Conservation (phyloP, 1,140 invertebrate species). For the Papilio dardanus region DNA sequence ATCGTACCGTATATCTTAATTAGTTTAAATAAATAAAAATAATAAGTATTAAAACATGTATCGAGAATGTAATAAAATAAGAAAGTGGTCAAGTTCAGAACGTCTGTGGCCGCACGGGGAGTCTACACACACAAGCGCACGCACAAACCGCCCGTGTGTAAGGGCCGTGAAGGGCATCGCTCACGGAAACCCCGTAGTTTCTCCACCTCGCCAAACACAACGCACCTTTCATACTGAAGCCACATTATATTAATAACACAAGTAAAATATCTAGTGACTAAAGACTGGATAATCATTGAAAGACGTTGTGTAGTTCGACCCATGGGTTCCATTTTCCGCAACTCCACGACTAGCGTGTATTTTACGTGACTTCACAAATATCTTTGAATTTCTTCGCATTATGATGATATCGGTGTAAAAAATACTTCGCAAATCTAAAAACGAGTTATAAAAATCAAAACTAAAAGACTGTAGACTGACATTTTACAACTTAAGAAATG, state of each 20-base stretch:
- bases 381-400: too few species aligned
- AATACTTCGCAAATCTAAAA: too few species aligned
- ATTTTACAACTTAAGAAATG: too few species aligned
- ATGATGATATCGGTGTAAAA: too few species aligned
- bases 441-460: too few species aligned
- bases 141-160: constrained; percentile 43
- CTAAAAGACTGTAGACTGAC: too few species aligned
- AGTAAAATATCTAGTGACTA: background rate
- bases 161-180: constrained; percentile 51
- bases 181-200: constrained; percentile 48
- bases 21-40: too few species aligned
- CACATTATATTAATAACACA: background rate
- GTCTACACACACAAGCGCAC: background rate
- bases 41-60: too few species aligned
- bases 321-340: too few species aligned
- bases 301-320: background rate
- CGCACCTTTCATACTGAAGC: background rate
- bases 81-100: constrained; percentile 18
- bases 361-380: too few species aligned
- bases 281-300: background rate
- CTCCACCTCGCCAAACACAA: constrained; percentile 38
- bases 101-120: background rate
- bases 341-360: too few species aligned
- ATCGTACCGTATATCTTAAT: too few species aligned
- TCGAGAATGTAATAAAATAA: background rate